Evolutionary conservation across 2,888 invertebrate genomes (phyloP).

Genomic region (Phyllotreta striolata): DNA sequence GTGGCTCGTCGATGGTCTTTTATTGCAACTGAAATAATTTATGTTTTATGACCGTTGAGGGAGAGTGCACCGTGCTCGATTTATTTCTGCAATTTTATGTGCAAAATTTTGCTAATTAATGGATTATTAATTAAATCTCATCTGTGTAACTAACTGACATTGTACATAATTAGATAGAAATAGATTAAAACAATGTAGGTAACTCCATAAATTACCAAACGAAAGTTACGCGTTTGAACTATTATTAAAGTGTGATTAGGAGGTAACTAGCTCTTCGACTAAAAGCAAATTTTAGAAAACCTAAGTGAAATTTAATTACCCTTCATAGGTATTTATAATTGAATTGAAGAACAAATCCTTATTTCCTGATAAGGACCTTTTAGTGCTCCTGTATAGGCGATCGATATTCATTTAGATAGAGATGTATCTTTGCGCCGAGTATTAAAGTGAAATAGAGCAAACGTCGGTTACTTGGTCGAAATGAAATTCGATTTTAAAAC

Average conservation of each 20-base stretch:
- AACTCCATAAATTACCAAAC: neutral
- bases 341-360: constrained; percentile 18
- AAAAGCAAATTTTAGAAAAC: constrained; percentile 24
- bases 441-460: too few relatives aligned
- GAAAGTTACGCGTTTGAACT: constrained; percentile 38
- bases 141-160: too few relatives aligned
- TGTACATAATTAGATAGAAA: too few relatives aligned
- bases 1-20: constrained; percentile 30
- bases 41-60: constrained; percentile 11
- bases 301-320: constrained; percentile 24
- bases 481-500: too few relatives aligned
- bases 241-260: constrained; percentile 20
- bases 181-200: neutral
- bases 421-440: too few relatives aligned
- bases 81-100: too few relatives aligned
- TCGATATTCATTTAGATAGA: too few relatives aligned
- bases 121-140: too few relatives aligned
- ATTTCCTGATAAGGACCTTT: constrained; percentile 16
- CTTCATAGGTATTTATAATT: constrained; percentile 18
- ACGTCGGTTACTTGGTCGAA: too few relatives aligned
- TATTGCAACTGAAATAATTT: constrained; percentile 26
- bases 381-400: neutral
- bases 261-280: constrained; percentile 19
- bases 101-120: too few relatives aligned
- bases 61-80: neutral